Evolutionary conservation across 2,113 vertebrate genomes (phyloP), one percentile per base, ranked within the genome.

Genomic region (Ploceus nigricollis): DNA sequence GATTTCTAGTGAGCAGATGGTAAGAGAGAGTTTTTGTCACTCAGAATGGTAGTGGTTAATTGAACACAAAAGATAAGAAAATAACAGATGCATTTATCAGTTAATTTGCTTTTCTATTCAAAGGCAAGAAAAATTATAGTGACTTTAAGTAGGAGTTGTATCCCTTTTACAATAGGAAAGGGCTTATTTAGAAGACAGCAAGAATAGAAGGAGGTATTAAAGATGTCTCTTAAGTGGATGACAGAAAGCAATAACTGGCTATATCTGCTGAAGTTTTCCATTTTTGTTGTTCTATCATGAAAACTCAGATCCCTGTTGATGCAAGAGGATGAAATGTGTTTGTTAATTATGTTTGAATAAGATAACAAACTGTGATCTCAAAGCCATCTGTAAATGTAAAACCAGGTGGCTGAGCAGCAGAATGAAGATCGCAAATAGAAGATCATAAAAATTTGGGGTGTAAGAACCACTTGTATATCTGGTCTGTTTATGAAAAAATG

Each of bases 331-430:
- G 64, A 90, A 89, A 94, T 71, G 61, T 95, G 82, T 96, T 93
- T 94, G 91, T 95, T 96, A 96, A 94, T 96, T 97, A 94, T 60
- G 45, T 95, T 89, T 84, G 48, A 97, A n/a, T 94, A 89, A 90
- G 89, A 92, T 92, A 97, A 90, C 88, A 95, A 96, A 96, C 88
- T 93, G 86, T 94, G 90, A 95, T 95, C 80, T 87, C 82, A 90
- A 87, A 96, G 79, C 93, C 92, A 94, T 96, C 90, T 96, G 96
- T 92, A 96, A 92, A 82, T 87, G 82, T 66, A 94, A 94, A 93
- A 68, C 72, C 92, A 95, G 92, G 92, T 96, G 92, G 93, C 88
- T 82, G 79, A 95, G 76, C 76, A 93, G 86, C 76, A 89, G 76
- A 93, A 75, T 60, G 48, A 89, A 66, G 79, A 78, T 50, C 28